Evolutionary conservation across 2,113 vertebrate genomes (phyloP), one percentile per base, ranked within the genome.

Genomic region (Aix galericulata): DNA sequence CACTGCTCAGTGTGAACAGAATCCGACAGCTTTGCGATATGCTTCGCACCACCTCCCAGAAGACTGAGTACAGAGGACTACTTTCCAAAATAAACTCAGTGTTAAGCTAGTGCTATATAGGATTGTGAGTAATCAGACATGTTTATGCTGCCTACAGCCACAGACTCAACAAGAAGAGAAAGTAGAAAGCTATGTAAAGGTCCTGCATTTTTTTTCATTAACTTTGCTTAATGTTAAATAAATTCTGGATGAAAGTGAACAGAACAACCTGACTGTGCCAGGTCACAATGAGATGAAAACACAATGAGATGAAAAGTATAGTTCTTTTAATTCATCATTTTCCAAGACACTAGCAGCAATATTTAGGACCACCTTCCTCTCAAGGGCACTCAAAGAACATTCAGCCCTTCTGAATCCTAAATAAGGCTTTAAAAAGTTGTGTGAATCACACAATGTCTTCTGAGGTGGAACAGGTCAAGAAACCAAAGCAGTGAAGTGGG

Each of bases 31-130:
- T 55, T 48, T 84, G 26, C 42, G 31, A 53, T 17, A 50, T 53
- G 50, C 63, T 85, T 42, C 66, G n/a, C 40, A 40, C 27, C 40
- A 68, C 48, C 50, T 85, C 80, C 31, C 52, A 44, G 40, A 31
- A 76, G 22, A 67, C 67, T 15, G 40, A 12, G 73, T 40, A 27
- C 31, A 74, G 46, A 68, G 32, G 23, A 68, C 75, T 71, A 42
- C 31, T 64, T 27, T 36, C 16, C 3, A 32, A 62, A 60, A 72
- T n/a, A 66, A 85, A 48, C 18, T 53, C 25, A 10, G 29, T 11
- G 36, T 59, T 42, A 55, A 82, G 42, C 6, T 31, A 0, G 0
- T 2, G 0, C 38, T 50, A 31, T 42, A 4, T 6, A 27, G 15
- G 16, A 22, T 17, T 60, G 15, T 22, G 34, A 81, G 15, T 23